Evolutionary conservation across 2,113 vertebrate genomes (phyloP).

Genomic region (Sitta europaea): DNA sequence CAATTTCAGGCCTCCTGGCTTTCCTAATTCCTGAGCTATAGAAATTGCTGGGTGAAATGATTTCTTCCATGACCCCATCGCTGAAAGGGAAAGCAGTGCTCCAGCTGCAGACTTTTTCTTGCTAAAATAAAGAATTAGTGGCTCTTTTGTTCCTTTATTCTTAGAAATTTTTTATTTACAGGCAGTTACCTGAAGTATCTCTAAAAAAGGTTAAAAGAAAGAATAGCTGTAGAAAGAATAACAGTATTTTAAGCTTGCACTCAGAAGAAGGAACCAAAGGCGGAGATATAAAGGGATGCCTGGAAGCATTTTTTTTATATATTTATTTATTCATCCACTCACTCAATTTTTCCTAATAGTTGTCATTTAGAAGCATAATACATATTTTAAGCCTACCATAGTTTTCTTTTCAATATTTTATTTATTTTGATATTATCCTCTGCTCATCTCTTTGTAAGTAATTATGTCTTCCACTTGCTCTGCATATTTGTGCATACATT

Average conservation of each 20-base stretch:
- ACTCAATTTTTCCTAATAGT: neutral
- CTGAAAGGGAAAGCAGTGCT: neutral
- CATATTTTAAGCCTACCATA: neutral
- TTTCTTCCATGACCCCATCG: neutral
- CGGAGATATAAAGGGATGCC: neutral
- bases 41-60: neutral
- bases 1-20: neutral
- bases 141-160: neutral
- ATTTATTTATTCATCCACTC: neutral
- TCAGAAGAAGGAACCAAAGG: neutral
- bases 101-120: neutral
- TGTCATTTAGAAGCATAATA: neutral
- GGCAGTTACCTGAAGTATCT: neutral
- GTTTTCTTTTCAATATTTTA: neutral
- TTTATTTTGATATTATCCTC: neutral
- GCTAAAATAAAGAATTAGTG: neutral
- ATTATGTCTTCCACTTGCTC: neutral
- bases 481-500: neutral
- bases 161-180: neutral
- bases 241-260: neutral
- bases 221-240: neutral
- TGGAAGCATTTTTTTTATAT: neutral
- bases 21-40: neutral
- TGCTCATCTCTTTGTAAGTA: neutral
- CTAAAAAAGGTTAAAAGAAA: neutral